Base-by-base conservation (phyloP, 2,113 vertebrate genomes). In the Nycticryphes semicollaris region DNA sequence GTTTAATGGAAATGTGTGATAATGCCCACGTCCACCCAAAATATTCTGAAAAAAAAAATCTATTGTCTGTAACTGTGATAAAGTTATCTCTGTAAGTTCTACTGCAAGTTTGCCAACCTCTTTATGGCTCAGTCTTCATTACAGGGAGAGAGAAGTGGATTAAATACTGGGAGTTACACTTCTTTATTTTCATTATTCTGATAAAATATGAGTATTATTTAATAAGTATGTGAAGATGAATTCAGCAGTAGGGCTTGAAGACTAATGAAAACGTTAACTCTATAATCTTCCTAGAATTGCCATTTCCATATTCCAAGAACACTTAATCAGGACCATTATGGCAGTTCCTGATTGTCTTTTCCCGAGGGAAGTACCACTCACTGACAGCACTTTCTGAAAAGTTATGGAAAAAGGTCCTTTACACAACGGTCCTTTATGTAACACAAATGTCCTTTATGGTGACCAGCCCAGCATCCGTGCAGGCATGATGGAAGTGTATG, bases 131-230 rank as follows among this genome's bases (percentile, higher is more conserved):
- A 47, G 30, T 48, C 48, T 82, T 45, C 25, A 15, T 24, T 39
- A 19, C n/a, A 67, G 37, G 15, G 9, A 11, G 4, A 89, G 45
- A 84, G 24, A 10, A 53, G 79, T 30, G 25, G 39, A 45, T 88
- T 95, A 90, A 73, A 21, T 48, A 70, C 54, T n/a, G 12, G 72
- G 77, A 89, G 39, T 60, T 79, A 64, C n/a, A 22, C 23, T 33
- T 62, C 30, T 73, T 93, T 80, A 69, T 92, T 92, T 94, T 95
- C 25, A 76, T 74, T 54, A 62, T 47, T 94, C 39, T 59, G 80
- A 93, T 95, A 77, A 93, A 87, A 95, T 68, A 4, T 45, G 85
- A 78, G 41, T 81, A 70, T 92, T 81, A 60, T 89, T 84, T 88
- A 90, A 72, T 76, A 80, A 92, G 22, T 63, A 60, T 68, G n/a